Evolutionary conservation across 2,797 vertebrate genomes (phyloP), one percentile per base, ranked within the genome.

Genomic region (Geotrypetes seraphini): DNA sequence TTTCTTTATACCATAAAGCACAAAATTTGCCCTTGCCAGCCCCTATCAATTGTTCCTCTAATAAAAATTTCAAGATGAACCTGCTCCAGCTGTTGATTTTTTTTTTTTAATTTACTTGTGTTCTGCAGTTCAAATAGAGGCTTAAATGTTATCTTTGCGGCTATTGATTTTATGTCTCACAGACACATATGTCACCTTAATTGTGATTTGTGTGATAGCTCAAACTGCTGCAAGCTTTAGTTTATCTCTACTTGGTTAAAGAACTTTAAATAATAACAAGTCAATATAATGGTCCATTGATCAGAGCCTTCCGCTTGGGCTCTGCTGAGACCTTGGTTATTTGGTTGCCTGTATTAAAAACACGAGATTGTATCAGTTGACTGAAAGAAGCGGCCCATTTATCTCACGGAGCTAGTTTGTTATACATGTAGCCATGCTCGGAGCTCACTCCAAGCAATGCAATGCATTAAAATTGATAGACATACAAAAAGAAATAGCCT

Each of bases 201-300:
- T 67, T 67, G 66, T 67, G 66, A 63, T 69, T 60, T 69, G 66
- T 72, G 66, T 36, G 55, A 53, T 56, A 57, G 57, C 53, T 66
- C 59, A 54, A n/a, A 55, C 40, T 31, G 54, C 59, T 72, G 63
- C 72, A 66, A 67, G 66, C 69, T 66, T 72, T 66, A 43, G 47
- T 63, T 72, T 69, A 67, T 67, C 66, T 69, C 57, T 53, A 72
- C 61, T 57, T 66, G 61, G 66, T 72, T 72, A 69, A 72, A 66
- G 66, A 69, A 67, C 63, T 66, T 67, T 67, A 69, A 72, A 72
- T 72, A 69, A 69, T 67, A 72, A 69, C 53, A 60, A 64, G 63
- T 63, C 69, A 69, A 67, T 72, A 67, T 54, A 62, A 65, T 59
- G 66, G 59, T 51, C 55, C 53, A 50, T 49, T 63, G 61, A 51